Evolutionary conservation across 92 coral and sea anemone species (phyloP).

Genomic region (Palythoa caribaeorum): DNA sequence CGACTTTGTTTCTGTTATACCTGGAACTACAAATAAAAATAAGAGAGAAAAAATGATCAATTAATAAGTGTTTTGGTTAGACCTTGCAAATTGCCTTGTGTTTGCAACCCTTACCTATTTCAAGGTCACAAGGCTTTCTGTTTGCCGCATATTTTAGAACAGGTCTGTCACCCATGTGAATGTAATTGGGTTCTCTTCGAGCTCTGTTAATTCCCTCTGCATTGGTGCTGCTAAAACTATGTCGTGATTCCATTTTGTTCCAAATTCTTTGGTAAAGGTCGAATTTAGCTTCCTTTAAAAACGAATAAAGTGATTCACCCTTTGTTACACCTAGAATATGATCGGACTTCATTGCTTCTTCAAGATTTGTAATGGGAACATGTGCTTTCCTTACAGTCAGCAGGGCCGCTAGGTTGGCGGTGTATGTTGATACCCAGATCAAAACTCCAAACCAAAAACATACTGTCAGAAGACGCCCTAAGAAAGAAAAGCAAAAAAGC

Average conservation of each 20-base stretch:
- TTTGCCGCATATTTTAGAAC: conserved; percentile 55
- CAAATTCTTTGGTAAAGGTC: conserved; percentile 47
- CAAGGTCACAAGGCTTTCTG: conserved; percentile 65
- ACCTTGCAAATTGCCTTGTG: no score
- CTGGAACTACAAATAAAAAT: conserved; percentile 52
- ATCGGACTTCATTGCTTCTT: conserved; percentile 42
- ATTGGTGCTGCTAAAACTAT: conserved; percentile 36
- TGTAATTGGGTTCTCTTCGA: conserved; percentile 38
- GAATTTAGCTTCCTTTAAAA: conserved; percentile 43
- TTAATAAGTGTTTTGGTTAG: no score
- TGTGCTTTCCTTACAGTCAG: conserved; percentile 42
- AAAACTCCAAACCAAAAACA: conserved; percentile 66
- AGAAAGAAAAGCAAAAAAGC: not conserved
- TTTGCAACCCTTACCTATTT: conserved; percentile 33
- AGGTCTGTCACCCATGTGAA: conserved; percentile 65
- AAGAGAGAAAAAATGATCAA: not conserved
- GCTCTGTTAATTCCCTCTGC: conserved; percentile 54
- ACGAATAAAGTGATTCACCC: conserved; percentile 48
- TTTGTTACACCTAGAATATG: conserved; percentile 34
- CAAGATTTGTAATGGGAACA: conserved; percentile 45
- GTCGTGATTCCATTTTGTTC: conserved; percentile 48
- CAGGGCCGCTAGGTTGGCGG: conserved; percentile 67
- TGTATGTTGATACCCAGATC: conserved; percentile 68
- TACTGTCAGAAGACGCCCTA: conserved; percentile 67
- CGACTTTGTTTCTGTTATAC: conserved; percentile 61